A percentile compares a stretch with the other conserved stretches of the same genome.
These are phyloP conservation scores for Tipula lateralis DNA, from an alignment of 2,888 invertebrate genomes.

Conservation along the genomic window DNA sequence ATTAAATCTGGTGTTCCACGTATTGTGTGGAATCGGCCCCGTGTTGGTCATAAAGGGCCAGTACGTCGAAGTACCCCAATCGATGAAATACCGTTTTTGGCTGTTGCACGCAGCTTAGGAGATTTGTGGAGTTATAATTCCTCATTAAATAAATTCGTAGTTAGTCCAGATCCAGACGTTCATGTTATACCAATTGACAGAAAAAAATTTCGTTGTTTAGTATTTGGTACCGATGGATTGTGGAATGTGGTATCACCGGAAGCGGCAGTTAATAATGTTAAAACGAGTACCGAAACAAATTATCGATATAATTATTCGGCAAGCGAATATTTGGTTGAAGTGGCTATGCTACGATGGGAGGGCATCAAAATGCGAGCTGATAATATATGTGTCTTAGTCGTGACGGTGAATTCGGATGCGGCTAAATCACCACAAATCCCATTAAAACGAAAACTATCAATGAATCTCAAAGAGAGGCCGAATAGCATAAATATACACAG, in stretches of 20 bases:
- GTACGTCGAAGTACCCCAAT: conserved; percentile 83
- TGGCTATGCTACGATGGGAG: conserved; percentile 77
- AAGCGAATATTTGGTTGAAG: conserved; percentile 81
- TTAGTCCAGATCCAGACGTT: conserved; percentile 97
- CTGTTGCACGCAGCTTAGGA: conserved; percentile 92
- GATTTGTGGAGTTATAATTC: conserved; percentile 98
- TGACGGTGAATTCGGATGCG: conserved; percentile 74
- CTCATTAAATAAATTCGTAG: conserved; percentile 83
- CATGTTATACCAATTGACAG: conserved; percentile 78
- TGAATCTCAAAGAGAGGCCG: neutral
- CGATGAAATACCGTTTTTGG: conserved; percentile 92
- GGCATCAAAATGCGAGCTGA: conserved; percentile 85
- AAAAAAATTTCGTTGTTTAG: conserved; percentile 62
- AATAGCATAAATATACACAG: neutral
- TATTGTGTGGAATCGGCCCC: conserved; percentile 95
- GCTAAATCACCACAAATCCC: conserved; percentile 54
- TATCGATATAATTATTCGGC: conserved; percentile 56
- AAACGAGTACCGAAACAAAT: conserved; percentile 70
- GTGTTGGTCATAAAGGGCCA: conserved; percentile 65
- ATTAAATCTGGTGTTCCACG: conserved; percentile 82
- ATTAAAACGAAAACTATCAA: neutral
- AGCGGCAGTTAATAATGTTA: conserved; percentile 78
- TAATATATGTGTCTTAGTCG: conserved; percentile 77
- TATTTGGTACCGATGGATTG: conserved; percentile 94
- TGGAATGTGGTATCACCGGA: conserved; percentile 91